phyloP scores from a whole-genome alignment of 2,797 vertebrate species.

The Moxostoma hubbsi region DNA sequence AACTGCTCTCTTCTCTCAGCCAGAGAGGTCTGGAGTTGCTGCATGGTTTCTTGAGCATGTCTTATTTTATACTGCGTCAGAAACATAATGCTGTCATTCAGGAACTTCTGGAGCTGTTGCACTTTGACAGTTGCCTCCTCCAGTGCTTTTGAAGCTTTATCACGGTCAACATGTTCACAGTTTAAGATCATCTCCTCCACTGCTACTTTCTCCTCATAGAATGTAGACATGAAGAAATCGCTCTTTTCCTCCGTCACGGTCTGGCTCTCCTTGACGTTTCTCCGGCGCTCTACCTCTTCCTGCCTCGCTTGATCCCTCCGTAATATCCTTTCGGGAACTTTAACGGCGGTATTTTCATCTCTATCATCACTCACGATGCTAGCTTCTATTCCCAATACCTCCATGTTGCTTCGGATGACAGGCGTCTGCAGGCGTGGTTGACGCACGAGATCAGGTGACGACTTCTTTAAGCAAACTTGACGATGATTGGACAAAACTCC shows the following conservation, averaged over 20 bases:
- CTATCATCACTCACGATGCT: background rate
- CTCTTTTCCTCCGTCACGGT: constrained; percentile 83
- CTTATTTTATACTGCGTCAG: constrained; percentile 85
- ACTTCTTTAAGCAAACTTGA: background rate
- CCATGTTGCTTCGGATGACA: constrained; percentile 67
- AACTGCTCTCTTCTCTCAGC: constrained; percentile 78
- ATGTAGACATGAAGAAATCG: constrained; percentile 79
- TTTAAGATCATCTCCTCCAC: constrained; percentile 79
- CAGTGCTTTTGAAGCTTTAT: constrained; percentile 59
- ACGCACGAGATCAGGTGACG: background rate
- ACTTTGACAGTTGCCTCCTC: constrained; percentile 79
- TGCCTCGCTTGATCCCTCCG: constrained; percentile 82
- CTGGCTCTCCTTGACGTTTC: constrained; percentile 80
- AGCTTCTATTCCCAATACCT: constrained; percentile 12
- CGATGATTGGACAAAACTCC: constrained; percentile 63
- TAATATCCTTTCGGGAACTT: constrained; percentile 83
- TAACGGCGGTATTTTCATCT: constrained; percentile 44
- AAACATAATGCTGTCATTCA: constrained; percentile 90
- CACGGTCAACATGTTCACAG: constrained; percentile 63
- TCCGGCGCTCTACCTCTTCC: constrained; percentile 81
- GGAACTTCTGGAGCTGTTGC: constrained; percentile 84
- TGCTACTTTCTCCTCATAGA: constrained; percentile 75
- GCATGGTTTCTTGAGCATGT: constrained; percentile 82
- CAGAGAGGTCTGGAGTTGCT: constrained; percentile 79
- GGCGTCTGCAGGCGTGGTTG: background rate